Conservation (phyloP, 2,888 invertebrate species). For the Eristalis pertinax region DNA sequence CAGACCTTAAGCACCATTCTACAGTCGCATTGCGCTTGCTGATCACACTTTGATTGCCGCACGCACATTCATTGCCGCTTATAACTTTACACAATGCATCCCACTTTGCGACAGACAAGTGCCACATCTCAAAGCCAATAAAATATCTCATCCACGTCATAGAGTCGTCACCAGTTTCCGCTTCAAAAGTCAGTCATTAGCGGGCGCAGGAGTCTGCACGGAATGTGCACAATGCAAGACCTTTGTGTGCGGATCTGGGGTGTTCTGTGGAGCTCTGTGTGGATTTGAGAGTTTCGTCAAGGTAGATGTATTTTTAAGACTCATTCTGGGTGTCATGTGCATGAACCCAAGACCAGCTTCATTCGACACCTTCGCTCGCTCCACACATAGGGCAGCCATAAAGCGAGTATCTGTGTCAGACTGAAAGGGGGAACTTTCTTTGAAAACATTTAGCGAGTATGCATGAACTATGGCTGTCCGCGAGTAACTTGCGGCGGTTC, state of each 20-base stretch:
- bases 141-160: conserved; percentile 22
- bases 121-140: conserved; percentile 23
- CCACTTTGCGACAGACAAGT: conserved; percentile 1
- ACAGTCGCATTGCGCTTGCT: no score
- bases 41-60: no score
- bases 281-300: no score
- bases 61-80: background rate
- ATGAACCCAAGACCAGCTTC: background rate
- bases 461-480: conserved; percentile 32
- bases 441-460: conserved; percentile 40
- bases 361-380: background rate
- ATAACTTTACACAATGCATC: background rate
- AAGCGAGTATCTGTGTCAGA: conserved; percentile 2
- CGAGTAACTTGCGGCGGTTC: no score
- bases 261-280: no score
- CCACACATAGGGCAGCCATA: background rate
- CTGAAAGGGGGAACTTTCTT: conserved; percentile 22
- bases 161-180: background rate
- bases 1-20: no score
- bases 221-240: no score
- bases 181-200: background rate
- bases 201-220: no score
- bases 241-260: no score
- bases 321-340: background rate
- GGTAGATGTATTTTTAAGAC: background rate